Conservation (phyloP, 1,140 invertebrate species). For the Cotesia chilonis region DNA sequence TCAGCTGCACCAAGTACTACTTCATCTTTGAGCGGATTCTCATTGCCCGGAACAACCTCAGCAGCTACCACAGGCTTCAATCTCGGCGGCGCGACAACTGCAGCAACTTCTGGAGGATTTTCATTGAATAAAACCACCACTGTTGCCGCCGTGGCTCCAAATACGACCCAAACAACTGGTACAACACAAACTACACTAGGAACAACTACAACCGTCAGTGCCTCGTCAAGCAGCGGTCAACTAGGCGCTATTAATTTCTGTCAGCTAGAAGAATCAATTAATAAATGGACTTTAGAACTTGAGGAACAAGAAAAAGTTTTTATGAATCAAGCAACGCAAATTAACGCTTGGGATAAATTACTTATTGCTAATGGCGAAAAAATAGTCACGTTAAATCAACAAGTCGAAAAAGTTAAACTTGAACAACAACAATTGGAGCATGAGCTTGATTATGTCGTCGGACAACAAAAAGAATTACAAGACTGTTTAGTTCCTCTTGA, state of each 20-base stretch:
- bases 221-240: slow-evolving; percentile 60
- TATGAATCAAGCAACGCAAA: slow-evolving; percentile 91
- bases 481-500: slow-evolving; percentile 87
- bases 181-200: slow-evolving; percentile 60
- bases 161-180: slow-evolving; percentile 33
- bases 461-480: slow-evolving; percentile 92
- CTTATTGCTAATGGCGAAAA: slow-evolving; percentile 92
- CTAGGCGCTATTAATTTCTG: slow-evolving; percentile 78
- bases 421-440: slow-evolving; percentile 91
- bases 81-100: slow-evolving; percentile 36
- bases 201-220: slow-evolving; percentile 62
- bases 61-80: slow-evolving; percentile 46
- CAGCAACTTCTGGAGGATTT: slow-evolving; percentile 35
- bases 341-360: slow-evolving; percentile 93
- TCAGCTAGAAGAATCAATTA: slow-evolving; percentile 91
- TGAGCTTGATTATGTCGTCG: slow-evolving; percentile 91
- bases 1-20: slow-evolving; percentile 39
- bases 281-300: slow-evolving; percentile 94
- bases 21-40: slow-evolving; percentile 44
- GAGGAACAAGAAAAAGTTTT: slow-evolving; percentile 94
- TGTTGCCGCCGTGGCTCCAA: slow-evolving; percentile 32
- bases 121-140: slow-evolving; percentile 26
- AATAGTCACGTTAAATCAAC: slow-evolving; percentile 85
- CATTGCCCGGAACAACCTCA: slow-evolving; percentile 42
- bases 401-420: slow-evolving; percentile 84